Evolutionary conservation across 30 jellyfish, hydroid and myxozoan species (phyloP).

Genomic region (Hydractinia symbiolongicarpus): DNA sequence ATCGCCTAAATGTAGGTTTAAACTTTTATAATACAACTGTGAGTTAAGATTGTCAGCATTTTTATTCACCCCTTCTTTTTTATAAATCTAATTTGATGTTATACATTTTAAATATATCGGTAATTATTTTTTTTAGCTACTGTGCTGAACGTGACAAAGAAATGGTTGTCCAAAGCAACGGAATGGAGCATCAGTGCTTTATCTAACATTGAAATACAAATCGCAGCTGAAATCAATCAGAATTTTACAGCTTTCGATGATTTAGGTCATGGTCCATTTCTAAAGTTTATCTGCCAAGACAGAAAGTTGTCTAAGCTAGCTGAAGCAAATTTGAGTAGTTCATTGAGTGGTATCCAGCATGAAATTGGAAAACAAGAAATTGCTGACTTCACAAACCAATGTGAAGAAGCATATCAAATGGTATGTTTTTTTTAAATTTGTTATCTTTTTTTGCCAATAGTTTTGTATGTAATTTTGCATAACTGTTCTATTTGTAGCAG

Average conservation of each 20-base stretch:
- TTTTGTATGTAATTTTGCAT: too few relatives aligned
- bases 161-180: slow-evolving; percentile 24
- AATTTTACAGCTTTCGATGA: slow-evolving; percentile 27
- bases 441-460: too few relatives aligned
- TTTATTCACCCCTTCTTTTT: not conserved
- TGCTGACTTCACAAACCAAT: slow-evolving; percentile 30
- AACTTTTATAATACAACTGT: not conserved
- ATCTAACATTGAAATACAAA: slow-evolving; percentile 18
- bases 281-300: slow-evolving; percentile 27
- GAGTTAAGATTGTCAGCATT: not conserved
- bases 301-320: slow-evolving; percentile 7
- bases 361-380: not conserved
- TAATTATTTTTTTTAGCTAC: slow-evolving; percentile 4
- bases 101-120: not conserved
- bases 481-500: too few relatives aligned
- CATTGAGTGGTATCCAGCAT: not conserved
- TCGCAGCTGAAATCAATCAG: slow-evolving; percentile 14
- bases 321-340: not conserved
- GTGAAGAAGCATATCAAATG: slow-evolving; percentile 32
- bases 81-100: not conserved
- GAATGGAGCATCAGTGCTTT: not conserved
- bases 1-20: slow-evolving; percentile 1
- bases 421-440: slow-evolving; percentile 11
- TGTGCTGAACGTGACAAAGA: slow-evolving; percentile 12
- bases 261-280: slow-evolving; percentile 59